Evolutionary conservation across 2,797 vertebrate genomes (phyloP).

Genomic region (Limnodromus scolopaceus): DNA sequence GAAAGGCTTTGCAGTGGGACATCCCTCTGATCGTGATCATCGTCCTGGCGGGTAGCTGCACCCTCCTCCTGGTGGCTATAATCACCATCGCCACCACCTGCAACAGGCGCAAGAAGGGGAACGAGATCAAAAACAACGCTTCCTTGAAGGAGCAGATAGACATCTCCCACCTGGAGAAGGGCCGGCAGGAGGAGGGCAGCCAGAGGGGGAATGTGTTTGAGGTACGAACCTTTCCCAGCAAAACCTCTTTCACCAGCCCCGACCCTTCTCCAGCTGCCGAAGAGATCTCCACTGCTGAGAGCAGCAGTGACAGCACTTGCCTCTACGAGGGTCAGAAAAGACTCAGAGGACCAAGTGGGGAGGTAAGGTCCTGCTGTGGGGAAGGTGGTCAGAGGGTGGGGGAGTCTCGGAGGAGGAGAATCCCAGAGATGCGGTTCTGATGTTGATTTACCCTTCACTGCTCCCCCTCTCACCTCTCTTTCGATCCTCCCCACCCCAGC

Average conservation of each 20-base stretch:
- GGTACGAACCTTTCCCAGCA: conserved; percentile 87
- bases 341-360: conserved; percentile 84
- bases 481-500: conserved; percentile 25
- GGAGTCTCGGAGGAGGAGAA: neutral
- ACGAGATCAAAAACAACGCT: conserved; percentile 72
- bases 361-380: conserved; percentile 77
- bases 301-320: conserved; percentile 78
- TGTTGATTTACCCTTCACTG: neutral
- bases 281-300: conserved; percentile 80
- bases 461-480: neutral
- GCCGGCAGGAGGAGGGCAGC: conserved; percentile 81
- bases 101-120: conserved; percentile 86
- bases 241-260: conserved; percentile 80
- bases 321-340: conserved; percentile 89
- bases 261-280: conserved; percentile 83
- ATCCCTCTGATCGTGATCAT: conserved; percentile 92
- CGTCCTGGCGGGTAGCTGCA: conserved; percentile 92
- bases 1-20: conserved; percentile 86
- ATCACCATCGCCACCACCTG: conserved; percentile 94
- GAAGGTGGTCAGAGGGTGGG: neutral
- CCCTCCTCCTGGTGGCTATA: conserved; percentile 91
- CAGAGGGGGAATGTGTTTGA: conserved; percentile 88
- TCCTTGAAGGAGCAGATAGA: conserved; percentile 85
- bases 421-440: neutral
- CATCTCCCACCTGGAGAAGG: conserved; percentile 83